Evolutionary conservation across 2,797 vertebrate species (phyloP), one percentile per base, ranked within the genome.

Genomic region (Acropternis orthonyx): DNA sequence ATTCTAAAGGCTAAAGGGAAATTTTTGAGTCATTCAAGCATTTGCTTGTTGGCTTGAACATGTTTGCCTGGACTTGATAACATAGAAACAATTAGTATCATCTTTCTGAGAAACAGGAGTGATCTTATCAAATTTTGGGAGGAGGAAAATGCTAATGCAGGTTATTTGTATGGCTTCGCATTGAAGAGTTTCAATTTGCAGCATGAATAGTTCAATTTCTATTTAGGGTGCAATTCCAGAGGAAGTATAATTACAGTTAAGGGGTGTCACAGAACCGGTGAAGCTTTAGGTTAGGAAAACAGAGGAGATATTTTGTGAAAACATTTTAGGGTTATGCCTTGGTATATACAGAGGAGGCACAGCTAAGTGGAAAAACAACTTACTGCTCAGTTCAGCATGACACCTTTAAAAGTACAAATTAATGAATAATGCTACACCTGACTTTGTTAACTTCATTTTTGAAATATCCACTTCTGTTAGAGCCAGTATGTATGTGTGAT

Each of bases 141-240:
- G 90, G 80, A 95, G 84, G 58, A 94, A 97, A 63, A 76, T 95
- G 95, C 93, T 98, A 96, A 96, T 97, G 80, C 92, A 75, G 61
- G 72, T 97, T 97, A 96, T 97, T 97, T 97, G 93, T 97, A 93
- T 95, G 95, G 95, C 95, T 97, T 97, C 55, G 48, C 94, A 93
- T 97, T 98, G 95, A 96, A 93, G 92, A 96, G 93, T 97, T 96
- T 98, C 96, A 98, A 97, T 97, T 97, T 98, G 87, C 96, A 97
- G 95, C 97, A 97, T 97, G 97, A 97, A 94, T 96, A 94, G 95
- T 97, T 98, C 97, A 97, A 97, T 97, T 98, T 97, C 93, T 96
- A 97, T 95, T 97, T 97, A 95, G 96, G 91, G 88, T 95, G 79
- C 94, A 92, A 96, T 97, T 97, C 92, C 77, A 96, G 84, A 91